Conservation (phyloP, 2,888 invertebrate species). For the Corbicula japonica region DNA sequence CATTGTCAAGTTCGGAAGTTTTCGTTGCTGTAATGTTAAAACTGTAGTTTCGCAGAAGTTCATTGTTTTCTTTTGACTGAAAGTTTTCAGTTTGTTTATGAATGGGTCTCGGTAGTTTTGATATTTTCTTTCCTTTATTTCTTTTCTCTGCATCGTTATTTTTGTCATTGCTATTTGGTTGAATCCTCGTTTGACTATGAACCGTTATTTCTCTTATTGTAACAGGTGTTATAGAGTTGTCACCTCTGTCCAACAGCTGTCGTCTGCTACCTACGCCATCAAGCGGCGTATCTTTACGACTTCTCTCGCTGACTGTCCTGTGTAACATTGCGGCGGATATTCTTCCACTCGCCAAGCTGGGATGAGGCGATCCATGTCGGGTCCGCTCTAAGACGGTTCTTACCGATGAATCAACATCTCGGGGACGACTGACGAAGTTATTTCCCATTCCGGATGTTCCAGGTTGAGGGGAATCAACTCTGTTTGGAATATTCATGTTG, state of each 20-base stretch:
- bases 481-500: neutral
- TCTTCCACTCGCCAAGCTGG: conserved; percentile 30
- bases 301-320: conserved; percentile 21
- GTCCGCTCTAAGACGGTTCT: neutral
- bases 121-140: neutral
- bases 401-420: neutral
- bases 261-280: neutral
- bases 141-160: neutral
- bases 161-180: neutral
- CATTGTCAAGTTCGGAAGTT: neutral
- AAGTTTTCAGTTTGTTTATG: neutral
- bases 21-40: neutral
- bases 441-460: conserved; percentile 19
- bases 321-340: conserved; percentile 9
- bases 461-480: conserved; percentile 3
- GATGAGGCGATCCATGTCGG: conserved; percentile 30
- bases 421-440: neutral
- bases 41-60: too few species aligned
- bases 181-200: conserved; percentile 18
- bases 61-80: neutral
- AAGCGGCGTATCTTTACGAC: neutral
- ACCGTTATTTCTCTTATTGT: conserved; percentile 30
- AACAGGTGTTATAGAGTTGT: conserved; percentile 26
- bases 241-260: neutral
- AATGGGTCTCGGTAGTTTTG: conserved; percentile 22